These are phyloP conservation scores for Colius striatus DNA, from an alignment of 2,113 vertebrate genomes.

Conservation along the genomic window DNA sequence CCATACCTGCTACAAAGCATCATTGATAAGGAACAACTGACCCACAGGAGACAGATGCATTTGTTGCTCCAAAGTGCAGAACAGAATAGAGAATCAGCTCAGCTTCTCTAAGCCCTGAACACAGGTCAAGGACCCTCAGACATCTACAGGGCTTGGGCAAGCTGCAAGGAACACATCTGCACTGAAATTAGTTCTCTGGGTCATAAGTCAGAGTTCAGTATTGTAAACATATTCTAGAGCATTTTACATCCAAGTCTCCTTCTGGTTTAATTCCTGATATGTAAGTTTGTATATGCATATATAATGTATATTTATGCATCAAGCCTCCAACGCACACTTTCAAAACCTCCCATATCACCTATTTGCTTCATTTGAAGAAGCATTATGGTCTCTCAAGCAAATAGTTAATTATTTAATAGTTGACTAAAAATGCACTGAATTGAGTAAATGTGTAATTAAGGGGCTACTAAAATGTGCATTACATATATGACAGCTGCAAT, in stretches of 20 bases:
- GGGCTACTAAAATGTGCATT: neutral
- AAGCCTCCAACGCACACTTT: neutral
- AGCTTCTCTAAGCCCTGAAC: neutral
- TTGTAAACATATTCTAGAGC: neutral
- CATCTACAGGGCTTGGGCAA: neutral
- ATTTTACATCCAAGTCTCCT: neutral
- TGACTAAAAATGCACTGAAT: constrained; percentile 8
- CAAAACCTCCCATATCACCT: neutral
- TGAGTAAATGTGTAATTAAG: neutral
- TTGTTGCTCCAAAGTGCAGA: neutral
- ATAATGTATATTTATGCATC: neutral
- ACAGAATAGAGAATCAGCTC: neutral
- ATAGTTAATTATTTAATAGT: neutral
- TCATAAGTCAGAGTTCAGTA: neutral
- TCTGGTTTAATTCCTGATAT: neutral
- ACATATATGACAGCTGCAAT: neutral
- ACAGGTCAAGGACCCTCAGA: neutral
- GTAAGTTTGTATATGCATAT: neutral
- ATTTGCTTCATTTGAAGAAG: neutral
- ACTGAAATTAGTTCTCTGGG: neutral
- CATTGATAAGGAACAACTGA: neutral
- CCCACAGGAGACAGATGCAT: no score
- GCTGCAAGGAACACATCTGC: neutral
- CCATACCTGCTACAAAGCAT: neutral
- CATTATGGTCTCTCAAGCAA: neutral